Evolutionary conservation across 1,140 invertebrate genomes (phyloP).

Genomic region (Meloidogyne hapla): DNA sequence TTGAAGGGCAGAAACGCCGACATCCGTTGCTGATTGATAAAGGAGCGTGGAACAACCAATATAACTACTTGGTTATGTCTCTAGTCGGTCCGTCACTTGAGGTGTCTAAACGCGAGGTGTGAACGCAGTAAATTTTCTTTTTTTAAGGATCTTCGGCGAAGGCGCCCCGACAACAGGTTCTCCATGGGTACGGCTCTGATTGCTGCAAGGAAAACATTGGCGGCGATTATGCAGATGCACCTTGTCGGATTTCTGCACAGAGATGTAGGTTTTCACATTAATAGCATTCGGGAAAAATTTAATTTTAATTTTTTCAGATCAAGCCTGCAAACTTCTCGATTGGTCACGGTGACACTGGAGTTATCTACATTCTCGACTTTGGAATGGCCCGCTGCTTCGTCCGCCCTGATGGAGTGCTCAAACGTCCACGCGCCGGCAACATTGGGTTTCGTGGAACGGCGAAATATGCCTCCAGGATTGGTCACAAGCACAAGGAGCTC

Average conservation of each 20-base stretch:
- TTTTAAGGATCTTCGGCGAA: background rate
- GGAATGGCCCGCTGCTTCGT: background rate
- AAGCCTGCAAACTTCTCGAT: background rate
- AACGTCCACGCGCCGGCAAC: background rate
- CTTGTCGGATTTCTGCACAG: background rate
- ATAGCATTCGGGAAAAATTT: background rate
- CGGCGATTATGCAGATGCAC: background rate
- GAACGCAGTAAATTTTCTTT: background rate
- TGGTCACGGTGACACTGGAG: background rate
- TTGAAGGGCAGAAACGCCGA: background rate
- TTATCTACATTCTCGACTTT: background rate
- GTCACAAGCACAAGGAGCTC: conserved; percentile 1
- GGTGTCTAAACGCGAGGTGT: background rate
- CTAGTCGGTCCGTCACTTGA: background rate
- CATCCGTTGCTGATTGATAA: background rate
- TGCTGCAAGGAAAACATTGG: background rate
- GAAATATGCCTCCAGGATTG: conserved; percentile 7
- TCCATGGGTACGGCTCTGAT: background rate
- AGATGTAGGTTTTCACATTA: background rate
- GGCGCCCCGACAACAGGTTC: background rate
- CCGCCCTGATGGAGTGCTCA: background rate
- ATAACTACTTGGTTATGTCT: background rate
- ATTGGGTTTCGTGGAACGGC: conserved; percentile 11
- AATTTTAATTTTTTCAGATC: background rate
- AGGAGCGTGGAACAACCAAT: background rate